These are phyloP conservation scores for Ceramica pisi DNA, from an alignment of 2,888 invertebrate species.

Conservation along the genomic window DNA sequence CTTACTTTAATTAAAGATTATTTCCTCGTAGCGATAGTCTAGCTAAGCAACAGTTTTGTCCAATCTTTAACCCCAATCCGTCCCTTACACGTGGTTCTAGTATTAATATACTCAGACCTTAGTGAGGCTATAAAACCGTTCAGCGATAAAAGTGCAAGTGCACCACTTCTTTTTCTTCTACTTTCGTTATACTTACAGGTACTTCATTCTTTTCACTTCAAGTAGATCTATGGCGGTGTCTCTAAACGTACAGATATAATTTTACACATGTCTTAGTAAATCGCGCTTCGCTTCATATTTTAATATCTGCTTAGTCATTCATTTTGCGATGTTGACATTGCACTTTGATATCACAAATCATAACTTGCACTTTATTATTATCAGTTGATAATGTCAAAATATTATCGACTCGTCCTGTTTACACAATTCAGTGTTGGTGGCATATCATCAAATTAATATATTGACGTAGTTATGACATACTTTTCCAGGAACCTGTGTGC, in stretches of 20 bases:
- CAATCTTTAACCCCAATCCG: slow-evolving; percentile 30
- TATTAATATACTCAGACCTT: slow-evolving; percentile 27
- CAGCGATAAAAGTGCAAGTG: slow-evolving; percentile 25
- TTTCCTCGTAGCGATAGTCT: slow-evolving; percentile 13
- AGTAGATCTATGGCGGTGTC: not conserved
- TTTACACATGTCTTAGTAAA: not conserved
- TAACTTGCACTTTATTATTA: slow-evolving; percentile 14
- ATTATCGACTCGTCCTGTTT: slow-evolving; percentile 23
- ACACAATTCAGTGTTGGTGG: not conserved
- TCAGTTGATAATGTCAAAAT: slow-evolving; percentile 21
- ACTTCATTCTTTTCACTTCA: not conserved
- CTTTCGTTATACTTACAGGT: too few relatives aligned
- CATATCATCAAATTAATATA: slow-evolving; percentile 11
- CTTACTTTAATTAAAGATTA: slow-evolving; percentile 22
- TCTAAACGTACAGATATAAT: not conserved
- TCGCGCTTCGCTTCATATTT: not conserved
- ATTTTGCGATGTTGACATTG: slow-evolving; percentile 12
- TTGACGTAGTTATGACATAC: slow-evolving; percentile 36
- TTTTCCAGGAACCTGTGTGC: slow-evolving; percentile 26
- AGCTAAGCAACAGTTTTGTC: slow-evolving; percentile 7
- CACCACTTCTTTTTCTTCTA: slow-evolving; percentile 16
- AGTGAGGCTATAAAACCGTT: slow-evolving; percentile 27
- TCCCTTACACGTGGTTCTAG: slow-evolving; percentile 31
- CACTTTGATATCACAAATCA: slow-evolving; percentile 9
- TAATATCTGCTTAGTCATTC: not conserved